phyloP scores from a whole-genome alignment of 2,797 vertebrate genomes.

The Neosalanx taihuensis region DNA sequence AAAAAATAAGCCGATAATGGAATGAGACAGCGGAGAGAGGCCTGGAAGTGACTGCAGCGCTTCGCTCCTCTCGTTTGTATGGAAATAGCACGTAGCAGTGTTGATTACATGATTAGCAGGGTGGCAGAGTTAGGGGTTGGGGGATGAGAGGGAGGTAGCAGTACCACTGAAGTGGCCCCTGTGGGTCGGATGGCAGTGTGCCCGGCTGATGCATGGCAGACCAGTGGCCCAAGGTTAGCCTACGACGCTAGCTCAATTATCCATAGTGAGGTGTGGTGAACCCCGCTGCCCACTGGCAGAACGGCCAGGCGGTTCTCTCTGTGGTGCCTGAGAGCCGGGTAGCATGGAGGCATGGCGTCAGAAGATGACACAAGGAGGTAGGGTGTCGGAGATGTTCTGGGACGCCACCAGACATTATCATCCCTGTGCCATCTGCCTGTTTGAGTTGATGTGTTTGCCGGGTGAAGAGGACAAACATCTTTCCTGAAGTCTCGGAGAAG shows the following conservation, averaged over 20 bases:
- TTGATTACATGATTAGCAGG: conserved; percentile 56
- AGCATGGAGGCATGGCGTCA: conserved; percentile 24
- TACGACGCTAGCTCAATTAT: background rate
- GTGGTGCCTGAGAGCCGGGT: background rate
- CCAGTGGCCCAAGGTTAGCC: conserved; percentile 9
- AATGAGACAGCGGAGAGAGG: conserved; percentile 56
- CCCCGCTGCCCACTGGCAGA: background rate
- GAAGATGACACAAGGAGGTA: conserved; percentile 31
- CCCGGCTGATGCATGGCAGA: conserved; percentile 11
- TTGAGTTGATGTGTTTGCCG: conserved; percentile 54
- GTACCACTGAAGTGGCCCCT: conserved; percentile 40
- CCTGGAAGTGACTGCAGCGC: conserved; percentile 49
- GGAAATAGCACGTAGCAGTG: conserved; percentile 59
- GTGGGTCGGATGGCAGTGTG: conserved; percentile 37
- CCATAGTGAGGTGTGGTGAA: background rate
- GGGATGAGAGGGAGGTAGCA: background rate
- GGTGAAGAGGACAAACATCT: conserved; percentile 40
- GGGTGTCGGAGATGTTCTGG: conserved; percentile 6
- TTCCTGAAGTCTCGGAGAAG: conserved; percentile 46
- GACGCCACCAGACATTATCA: conserved; percentile 39
- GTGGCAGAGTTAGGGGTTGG: conserved; percentile 14
- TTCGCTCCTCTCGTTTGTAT: conserved; percentile 61
- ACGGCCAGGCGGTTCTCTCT: background rate
- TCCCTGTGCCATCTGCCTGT: conserved; percentile 65
- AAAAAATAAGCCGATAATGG: conserved; percentile 65